Evolutionary conservation across 1,140 invertebrate genomes (phyloP), one percentile per base, ranked within the genome.

Genomic region (Ephestia elutella): DNA sequence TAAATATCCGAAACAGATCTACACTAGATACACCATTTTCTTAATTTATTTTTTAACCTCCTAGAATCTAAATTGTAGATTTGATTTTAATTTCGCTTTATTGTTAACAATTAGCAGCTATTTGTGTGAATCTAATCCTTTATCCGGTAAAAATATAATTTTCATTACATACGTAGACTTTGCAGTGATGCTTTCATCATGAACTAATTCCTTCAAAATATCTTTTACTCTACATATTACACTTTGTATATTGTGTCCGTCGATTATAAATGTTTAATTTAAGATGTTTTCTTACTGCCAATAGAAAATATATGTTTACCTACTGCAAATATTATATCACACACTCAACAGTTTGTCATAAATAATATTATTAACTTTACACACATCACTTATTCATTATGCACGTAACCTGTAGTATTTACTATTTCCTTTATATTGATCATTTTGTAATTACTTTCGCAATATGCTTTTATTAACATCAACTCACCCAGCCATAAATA

Each of bases 271-370:
- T 54, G 38, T 51, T 73, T 58, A 57, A 71, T 85, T 87, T 87
- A 87, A 87, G 85, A 87, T 87, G 85, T 87, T 87, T 87, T 87
- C 85, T 87, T 70, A 70, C 64, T 70, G 32, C 62, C 58, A 20
- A 63, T 58, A 44, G 53, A 54, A 62, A 55, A 59, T 53, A 57
- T 25, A 54, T 57, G 19, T 50, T 49, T 60, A 62, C n/a, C n/a
- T n/a, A n/a, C 38, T 10, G 58, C 49, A 62, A 54, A 56, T 49
- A 59, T 51, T 62, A 53, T 50, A 48, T 50, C 35, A 57, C 53
- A 56, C 28, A 63, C 54, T 57, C 51, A 63, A 51, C 21, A 65
- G 56, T 59, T 35, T 32, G 2, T 32, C 18, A 51, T 50, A 38
- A 58, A 35, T 35, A 48, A 56, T 28, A 53, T 54, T 35, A 11